These are phyloP conservation scores for Anisognathus igniventris DNA, from an alignment of 2,797 vertebrate genomes.

Conservation along the genomic window DNA sequence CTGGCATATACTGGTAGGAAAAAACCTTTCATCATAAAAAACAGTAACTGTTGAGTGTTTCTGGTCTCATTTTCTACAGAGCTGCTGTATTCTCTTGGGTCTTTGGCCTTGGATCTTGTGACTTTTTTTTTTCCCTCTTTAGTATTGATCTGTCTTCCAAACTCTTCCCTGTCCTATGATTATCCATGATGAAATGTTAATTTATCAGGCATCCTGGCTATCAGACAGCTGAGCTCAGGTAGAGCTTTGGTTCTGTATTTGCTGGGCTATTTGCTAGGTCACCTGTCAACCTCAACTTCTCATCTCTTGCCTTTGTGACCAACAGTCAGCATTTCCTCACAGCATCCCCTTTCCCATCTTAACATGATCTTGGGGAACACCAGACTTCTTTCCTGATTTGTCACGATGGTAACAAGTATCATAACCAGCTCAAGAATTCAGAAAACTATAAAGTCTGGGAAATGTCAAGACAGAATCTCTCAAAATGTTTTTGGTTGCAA, in stretches of 20 bases:
- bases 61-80: not conserved
- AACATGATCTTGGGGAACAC: not conserved
- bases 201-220: not conserved
- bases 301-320: not conserved
- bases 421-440: not conserved
- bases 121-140: not conserved
- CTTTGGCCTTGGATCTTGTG: not conserved
- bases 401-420: rapidly evolving
- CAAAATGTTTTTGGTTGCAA: not conserved
- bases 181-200: not conserved
- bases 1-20: not conserved
- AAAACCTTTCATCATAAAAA: not conserved
- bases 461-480: not conserved
- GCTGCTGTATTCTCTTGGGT: not conserved
- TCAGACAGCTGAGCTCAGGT: not conserved
- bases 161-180: not conserved
- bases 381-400: not conserved
- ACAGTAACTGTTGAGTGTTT: not conserved
- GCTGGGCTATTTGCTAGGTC: not conserved
- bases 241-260: not conserved
- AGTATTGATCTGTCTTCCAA: not conserved
- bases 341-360: not conserved
- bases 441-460: not conserved
- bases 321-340: not conserved
- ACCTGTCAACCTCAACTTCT: not conserved